Evolutionary conservation across 2,888 invertebrate species (phyloP).

Genomic region (Limnephilus marmoratus): DNA sequence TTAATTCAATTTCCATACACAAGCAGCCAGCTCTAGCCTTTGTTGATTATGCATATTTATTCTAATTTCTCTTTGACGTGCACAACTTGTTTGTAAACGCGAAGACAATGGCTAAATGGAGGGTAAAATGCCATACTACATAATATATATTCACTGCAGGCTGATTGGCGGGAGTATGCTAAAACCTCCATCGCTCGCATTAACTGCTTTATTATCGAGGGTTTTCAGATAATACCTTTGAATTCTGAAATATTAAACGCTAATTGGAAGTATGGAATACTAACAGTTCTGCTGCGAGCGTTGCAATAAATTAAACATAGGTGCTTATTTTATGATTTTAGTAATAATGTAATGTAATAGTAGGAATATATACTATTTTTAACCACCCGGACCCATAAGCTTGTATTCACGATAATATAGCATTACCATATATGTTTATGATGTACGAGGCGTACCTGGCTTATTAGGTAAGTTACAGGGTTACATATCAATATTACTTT

Average conservation of each 20-base stretch:
- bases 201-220: slow-evolving; percentile 4
- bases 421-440: too few species aligned
- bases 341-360: not conserved
- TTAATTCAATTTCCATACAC: slow-evolving; percentile 36
- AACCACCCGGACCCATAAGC: too few species aligned
- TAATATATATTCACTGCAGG: not conserved
- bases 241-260: not conserved
- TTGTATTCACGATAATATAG: too few species aligned
- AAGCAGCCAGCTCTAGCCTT: slow-evolving; percentile 11
- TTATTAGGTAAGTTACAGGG: too few species aligned
- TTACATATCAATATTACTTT: too few species aligned
- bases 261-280: not conserved
- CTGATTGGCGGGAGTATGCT: not conserved
- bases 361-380: too few species aligned
- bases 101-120: slow-evolving; percentile 32
- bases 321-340: not conserved
- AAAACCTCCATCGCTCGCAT: not conserved
- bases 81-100: slow-evolving; percentile 30
- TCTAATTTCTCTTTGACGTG: slow-evolving; percentile 46
- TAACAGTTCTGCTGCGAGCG: not conserved
- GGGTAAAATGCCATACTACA: slow-evolving; percentile 9
- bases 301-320: not conserved
- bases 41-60: slow-evolving; percentile 49
- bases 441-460: too few species aligned
- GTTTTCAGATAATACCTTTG: not conserved